These are phyloP conservation scores for Torymus auratus DNA, from an alignment of 2,888 invertebrate species.

Conservation along the genomic window DNA sequence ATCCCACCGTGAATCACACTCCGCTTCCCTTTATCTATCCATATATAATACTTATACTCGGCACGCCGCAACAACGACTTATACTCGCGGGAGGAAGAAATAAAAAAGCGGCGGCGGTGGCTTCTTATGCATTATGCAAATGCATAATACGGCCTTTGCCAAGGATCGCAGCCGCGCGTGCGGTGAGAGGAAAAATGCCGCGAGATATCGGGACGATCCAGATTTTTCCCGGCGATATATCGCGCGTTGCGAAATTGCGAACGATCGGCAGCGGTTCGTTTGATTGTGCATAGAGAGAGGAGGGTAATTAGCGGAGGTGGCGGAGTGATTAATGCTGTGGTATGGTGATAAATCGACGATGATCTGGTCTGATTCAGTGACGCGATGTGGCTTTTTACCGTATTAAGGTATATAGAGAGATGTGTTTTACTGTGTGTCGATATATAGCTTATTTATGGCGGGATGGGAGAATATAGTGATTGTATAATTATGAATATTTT, in stretches of 20 bases:
- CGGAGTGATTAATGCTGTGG: conserved; percentile 29
- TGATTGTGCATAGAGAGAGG: too few relatives aligned
- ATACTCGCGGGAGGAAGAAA: not conserved
- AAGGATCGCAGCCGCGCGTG: conserved; percentile 41
- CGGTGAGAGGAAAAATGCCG: conserved; percentile 24
- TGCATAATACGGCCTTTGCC: conserved; percentile 23
- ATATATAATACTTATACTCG: too few relatives aligned
- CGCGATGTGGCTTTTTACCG: too few relatives aligned
- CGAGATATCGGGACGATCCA: not conserved
- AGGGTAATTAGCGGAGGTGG: conserved; percentile 32
- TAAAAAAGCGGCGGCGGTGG: conserved; percentile 7
- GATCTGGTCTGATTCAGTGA: too few relatives aligned
- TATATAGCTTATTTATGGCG: not conserved
- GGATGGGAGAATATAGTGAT: not conserved
- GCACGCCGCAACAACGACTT: too few relatives aligned
- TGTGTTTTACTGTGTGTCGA: too few relatives aligned
- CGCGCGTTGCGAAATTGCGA: too few relatives aligned
- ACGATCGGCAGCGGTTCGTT: too few relatives aligned
- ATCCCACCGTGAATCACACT: too few relatives aligned
- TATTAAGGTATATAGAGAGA: too few relatives aligned
- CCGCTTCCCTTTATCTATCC: too few relatives aligned
- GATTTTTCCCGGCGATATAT: conserved; percentile 36
- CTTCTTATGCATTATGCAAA: conserved; percentile 44
- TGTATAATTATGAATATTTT: conserved; percentile 4
- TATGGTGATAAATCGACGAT: conserved; percentile 21